phyloP scores from a whole-genome alignment of 2,113 vertebrate species.

The Ictalurus furcatus region DNA sequence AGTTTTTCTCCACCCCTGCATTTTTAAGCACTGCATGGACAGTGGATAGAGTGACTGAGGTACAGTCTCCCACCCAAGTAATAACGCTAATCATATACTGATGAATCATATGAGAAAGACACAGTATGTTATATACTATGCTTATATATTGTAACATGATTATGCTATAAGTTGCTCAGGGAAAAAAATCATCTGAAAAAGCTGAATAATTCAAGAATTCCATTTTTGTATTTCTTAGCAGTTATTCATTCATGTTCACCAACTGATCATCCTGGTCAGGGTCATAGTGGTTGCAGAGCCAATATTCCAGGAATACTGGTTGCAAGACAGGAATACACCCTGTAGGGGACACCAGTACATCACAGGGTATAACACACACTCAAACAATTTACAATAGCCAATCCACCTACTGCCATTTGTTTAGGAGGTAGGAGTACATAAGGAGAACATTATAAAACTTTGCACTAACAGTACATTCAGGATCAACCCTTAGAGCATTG shows the following conservation, averaged over 20 bases:
- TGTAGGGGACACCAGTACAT: background rate
- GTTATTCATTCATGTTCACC: background rate
- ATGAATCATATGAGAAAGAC: background rate
- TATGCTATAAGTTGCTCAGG: background rate
- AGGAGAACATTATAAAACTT: background rate
- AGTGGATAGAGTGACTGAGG: background rate
- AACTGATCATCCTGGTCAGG: background rate
- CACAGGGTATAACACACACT: background rate
- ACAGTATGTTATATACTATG: background rate
- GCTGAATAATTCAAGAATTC: background rate
- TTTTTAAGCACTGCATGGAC: background rate
- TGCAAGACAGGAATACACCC: background rate
- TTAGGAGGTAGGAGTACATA: background rate
- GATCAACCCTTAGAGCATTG: background rate
- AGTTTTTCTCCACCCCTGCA: background rate
- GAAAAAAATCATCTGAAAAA: background rate
- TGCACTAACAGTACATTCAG: background rate
- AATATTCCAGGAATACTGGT: background rate
- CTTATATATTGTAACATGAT: background rate
- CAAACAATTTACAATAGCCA: background rate
- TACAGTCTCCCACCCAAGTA: background rate
- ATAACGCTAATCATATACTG: background rate
- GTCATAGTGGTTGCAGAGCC: background rate
- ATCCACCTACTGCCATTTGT: background rate
- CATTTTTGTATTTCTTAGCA: background rate